Evolutionary conservation across 1,140 invertebrate species (phyloP), one percentile per base, ranked within the genome.

Genomic region (Habropoda laboriosa): DNA sequence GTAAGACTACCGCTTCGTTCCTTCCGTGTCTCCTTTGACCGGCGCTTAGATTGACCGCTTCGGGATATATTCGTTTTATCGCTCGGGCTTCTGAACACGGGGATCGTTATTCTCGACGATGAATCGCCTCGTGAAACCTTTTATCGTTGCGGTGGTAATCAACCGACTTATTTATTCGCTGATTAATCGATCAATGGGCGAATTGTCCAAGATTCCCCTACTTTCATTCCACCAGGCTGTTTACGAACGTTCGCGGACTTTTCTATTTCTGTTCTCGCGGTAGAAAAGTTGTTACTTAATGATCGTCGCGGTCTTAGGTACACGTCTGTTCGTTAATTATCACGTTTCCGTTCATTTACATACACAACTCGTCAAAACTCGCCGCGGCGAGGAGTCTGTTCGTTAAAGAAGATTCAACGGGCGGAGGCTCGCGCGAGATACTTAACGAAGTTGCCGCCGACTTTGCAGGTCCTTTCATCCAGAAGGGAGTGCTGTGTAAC

Each of bases 1-100:
- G 94, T 94, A 92, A 88, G 76, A 55, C 53, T 75, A 72, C 45
- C 67, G 21, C 27, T 40, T 16, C 58, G 35, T 5, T 75, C 55
- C 21, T 47, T 71, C n/a, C 72, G 58, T 61, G 72, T 12, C 51
- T 49, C 40, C 30, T 77, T 68, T 60, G 79, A 73, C 18, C 75
- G 42, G 18, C 21, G 6, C 63, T 40, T 38, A 58, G 63, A 81
- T 84, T 70, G 75, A 77, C 63, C 75, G 75, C 63, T 70, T 38
- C 70, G 71, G 73, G 61, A 85, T 76, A 82, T 71, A 30, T 40
- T 6, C 42, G 32, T 76, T 57, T 67, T 67, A 45, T 42, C n/a
- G 1, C 27, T 5, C 5, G n/a, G 12, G 49, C 61, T 45, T 45
- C 40, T 57, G 49, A 5, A n/a, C 61, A 27, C 67, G 3, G n/a